Conservation (phyloP, 2,113 vertebrate species). For the Amia ocellicauda region DNA sequence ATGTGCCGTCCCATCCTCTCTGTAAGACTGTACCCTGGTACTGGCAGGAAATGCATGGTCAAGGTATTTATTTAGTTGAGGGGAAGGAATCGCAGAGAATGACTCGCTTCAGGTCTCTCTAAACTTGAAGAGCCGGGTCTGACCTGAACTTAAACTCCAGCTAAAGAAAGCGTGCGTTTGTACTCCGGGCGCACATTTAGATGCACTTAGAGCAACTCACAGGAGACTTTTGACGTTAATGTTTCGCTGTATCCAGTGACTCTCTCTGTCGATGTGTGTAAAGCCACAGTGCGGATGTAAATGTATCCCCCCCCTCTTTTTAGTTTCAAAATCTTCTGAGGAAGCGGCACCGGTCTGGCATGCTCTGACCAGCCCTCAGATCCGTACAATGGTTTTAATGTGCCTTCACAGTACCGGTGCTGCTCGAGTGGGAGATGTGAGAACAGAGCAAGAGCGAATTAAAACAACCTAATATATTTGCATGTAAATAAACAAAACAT, state of each 20-base stretch:
- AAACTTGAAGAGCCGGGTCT: slow-evolving; percentile 33
- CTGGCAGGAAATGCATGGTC: slow-evolving; percentile 41
- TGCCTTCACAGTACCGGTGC: neutral
- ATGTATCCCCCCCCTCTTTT: slow-evolving; percentile 15
- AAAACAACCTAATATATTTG: slow-evolving; percentile 36
- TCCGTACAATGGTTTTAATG: neutral
- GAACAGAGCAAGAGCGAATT: slow-evolving; percentile 14
- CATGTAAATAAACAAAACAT: slow-evolving; percentile 42
- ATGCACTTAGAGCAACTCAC: slow-evolving; percentile 49
- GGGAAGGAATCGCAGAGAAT: slow-evolving; percentile 45
- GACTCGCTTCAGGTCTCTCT: slow-evolving; percentile 30
- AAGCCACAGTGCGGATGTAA: slow-evolving; percentile 36
- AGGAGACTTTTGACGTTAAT: slow-evolving; percentile 53
- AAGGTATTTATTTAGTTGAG: slow-evolving; percentile 54
- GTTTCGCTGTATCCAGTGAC: slow-evolving; percentile 36
- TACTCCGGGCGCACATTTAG: slow-evolving; percentile 39
- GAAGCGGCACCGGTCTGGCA: slow-evolving; percentile 13
- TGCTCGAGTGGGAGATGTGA: slow-evolving; percentile 14
- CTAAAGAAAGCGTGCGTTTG: slow-evolving; percentile 50
- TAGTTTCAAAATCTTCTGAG: slow-evolving; percentile 8
- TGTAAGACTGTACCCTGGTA: neutral
- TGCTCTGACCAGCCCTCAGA: neutral
- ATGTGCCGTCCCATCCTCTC: slow-evolving; percentile 3
- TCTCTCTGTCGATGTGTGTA: slow-evolving; percentile 30
- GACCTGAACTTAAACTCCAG: slow-evolving; percentile 51